Base-by-base conservation (phyloP, 1,140 invertebrate species). In the Lepidurus couesii region DNA sequence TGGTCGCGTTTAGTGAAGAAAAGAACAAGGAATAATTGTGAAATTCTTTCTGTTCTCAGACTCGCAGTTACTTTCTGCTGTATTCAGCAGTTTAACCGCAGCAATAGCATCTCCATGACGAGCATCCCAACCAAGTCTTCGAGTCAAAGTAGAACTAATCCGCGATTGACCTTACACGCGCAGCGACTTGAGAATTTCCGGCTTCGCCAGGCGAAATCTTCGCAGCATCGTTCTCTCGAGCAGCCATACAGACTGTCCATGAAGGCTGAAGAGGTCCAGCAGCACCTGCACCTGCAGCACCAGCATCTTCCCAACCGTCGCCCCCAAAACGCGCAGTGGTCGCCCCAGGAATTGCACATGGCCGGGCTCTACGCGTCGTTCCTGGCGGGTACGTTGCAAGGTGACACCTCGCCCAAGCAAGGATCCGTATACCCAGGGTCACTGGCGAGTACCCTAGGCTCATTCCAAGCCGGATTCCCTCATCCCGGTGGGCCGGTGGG, bases 351-450 rank as follows among this genome's bases (percentile, higher is more conserved):
- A n/a, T 65, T 65, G 53, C 53, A 65, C 53, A 65, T 65, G 53
- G 53, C 53, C 53, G 53, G 53, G 53, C 53, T 65, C 13, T 65
- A 65, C 13, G 53, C 53, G 8, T 65, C 53, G 53, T 65, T 65
- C 21, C 21, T 65, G 13, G 53, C 53, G 53, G 53, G 53, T 7
- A 65, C 53, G 53, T 65, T 65, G 53, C 53, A 44, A 11, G 78
- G 44, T n/a, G 73, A 47, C 74, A 75, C 44, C 24, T 75, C 78
- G 44, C 73, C 78, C 26, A 79, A 75, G 44, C 78, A 79, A 47
- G 78, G 42, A 11, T 79, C 78, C 10, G 78, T 75, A 24, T 79
- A 75, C 21, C 74, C 78, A 65, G 53, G 53, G 53, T 65, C 53
- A 13, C 9, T 74, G 74, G 5, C 44, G 65, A 13, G 34, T 75